Evolutionary conservation across 2,797 vertebrate genomes (phyloP), one percentile per base, ranked within the genome.

Genomic region (Sarcoramphus papa): DNA sequence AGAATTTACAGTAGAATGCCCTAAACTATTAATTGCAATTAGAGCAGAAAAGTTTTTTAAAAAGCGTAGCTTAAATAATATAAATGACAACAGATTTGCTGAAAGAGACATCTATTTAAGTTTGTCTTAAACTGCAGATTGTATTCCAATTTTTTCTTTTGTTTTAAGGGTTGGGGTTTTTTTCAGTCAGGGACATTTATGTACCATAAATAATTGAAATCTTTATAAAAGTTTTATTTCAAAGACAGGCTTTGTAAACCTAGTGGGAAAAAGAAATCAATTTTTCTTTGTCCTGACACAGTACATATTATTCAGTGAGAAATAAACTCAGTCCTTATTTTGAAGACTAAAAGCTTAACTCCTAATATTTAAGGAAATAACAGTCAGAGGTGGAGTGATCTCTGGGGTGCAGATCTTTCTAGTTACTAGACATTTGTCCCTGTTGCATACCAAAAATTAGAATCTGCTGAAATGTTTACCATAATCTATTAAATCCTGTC

Each of bases 401-500:
- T 88, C 68, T 64, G n/a, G 33, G 50, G 31, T 3, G 1, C 16
- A 25, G 67, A n/a, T 63, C 47, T 57, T 28, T 79, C 40, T 14
- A 76, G 60, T 67, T 67, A 28, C 31, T 47, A 59, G 40, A 18
- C 6, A 24, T 78, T 83, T 83, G 27, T 18, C 77, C 79, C 63
- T 62, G 57, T 30, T 77, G 57, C 60, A 41, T 67, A 24, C 27
- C 35, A n/a, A 95, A 91, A 90, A 94, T 93, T 82, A 84, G 27
- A 73, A 28, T 62, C n/a, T 69, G 43, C 57, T 93, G 77, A 93
- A 90, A 90, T 89, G 54, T 57, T 81, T 81, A 45, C 43, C 65
- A 31, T 89, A 72, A 83, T 95, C 95, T 68, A 59, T 95, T 96
- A 69, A 91, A 63, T 83, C 33, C 60, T 48, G 70, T 72, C 85